These are phyloP conservation scores for Nasonia vitripennis DNA, from an alignment of 1,140 invertebrate species.

Conservation along the genomic window DNA sequence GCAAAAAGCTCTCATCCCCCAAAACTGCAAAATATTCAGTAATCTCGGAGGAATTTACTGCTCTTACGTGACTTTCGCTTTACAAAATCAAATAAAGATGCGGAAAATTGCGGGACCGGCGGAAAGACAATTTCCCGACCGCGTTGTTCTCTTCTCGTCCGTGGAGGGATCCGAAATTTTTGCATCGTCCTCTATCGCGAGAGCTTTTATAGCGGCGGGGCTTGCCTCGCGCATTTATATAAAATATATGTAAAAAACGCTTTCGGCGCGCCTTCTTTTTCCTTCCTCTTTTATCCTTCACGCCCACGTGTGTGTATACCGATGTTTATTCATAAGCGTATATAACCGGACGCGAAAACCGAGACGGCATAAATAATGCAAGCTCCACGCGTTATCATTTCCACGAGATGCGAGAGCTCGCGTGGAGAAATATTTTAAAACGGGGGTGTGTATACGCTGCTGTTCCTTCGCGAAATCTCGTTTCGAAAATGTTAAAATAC, in stretches of 20 bases:
- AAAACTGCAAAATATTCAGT: not conserved
- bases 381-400: not conserved
- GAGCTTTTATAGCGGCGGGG: not conserved
- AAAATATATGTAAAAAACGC: not conserved
- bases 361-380: not conserved
- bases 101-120: not conserved
- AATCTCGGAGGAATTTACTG: not conserved
- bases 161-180: not conserved
- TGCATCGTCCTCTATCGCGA: not conserved
- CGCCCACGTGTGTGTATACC: not conserved
- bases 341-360: not conserved
- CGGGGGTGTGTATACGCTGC: too few species aligned
- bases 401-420: too few species aligned
- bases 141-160: not conserved
- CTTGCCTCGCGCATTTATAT: not conserved
- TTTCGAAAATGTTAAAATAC: not conserved
- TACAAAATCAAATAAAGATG: conserved; percentile 3
- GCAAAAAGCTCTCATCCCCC: not conserved
- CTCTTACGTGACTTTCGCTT: not conserved
- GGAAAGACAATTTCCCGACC: not conserved
- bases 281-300: not conserved
- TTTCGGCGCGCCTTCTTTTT: not conserved
- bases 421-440: not conserved
- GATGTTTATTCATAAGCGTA: conserved; percentile 19
- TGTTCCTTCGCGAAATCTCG: not conserved